Conservation (phyloP, 1,140 invertebrate genomes). For the Drosophila kurseongensis region DNA sequence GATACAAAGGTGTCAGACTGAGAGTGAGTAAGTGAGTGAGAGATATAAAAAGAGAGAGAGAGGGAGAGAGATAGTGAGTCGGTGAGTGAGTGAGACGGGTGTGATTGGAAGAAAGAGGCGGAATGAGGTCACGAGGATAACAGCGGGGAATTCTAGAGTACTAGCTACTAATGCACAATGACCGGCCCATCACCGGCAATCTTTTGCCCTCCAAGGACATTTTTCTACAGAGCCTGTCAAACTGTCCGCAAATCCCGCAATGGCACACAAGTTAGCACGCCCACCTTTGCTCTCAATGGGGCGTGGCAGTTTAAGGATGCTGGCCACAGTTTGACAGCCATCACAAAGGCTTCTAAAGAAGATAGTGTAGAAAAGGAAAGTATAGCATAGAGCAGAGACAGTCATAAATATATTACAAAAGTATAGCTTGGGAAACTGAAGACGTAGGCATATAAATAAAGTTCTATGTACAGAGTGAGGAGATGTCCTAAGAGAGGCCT, state of each 20-base stretch:
- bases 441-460: slow-evolving; percentile 25
- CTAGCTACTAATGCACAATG: slow-evolving; percentile 65
- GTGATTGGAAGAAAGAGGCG: slow-evolving; percentile 29
- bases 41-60: slow-evolving; percentile 28
- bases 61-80: slow-evolving; percentile 35
- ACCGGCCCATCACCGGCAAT: slow-evolving; percentile 45
- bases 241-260: slow-evolving; percentile 42
- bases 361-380: background rate
- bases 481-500: slow-evolving; percentile 20
- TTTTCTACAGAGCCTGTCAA: slow-evolving; percentile 20
- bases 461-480: slow-evolving; percentile 22
- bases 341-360: slow-evolving; percentile 31
- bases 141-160: slow-evolving; percentile 25
- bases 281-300: slow-evolving; percentile 6
- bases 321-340: slow-evolving; percentile 44
- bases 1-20: slow-evolving; percentile 82
- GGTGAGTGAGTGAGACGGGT: slow-evolving; percentile 35
- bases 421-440: slow-evolving; percentile 36
- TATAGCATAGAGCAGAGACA: slow-evolving; percentile 19
- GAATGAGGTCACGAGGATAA: slow-evolving; percentile 44
- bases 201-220: slow-evolving; percentile 13
- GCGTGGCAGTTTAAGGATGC: slow-evolving; percentile 56
- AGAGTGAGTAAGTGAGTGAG: slow-evolving; percentile 63
- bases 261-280: slow-evolving; percentile 64
- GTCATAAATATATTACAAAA: slow-evolving; percentile 80